These are phyloP conservation scores for Paralvinella palmiformis DNA, from an alignment of 1,140 invertebrate genomes.

Conservation along the genomic window DNA sequence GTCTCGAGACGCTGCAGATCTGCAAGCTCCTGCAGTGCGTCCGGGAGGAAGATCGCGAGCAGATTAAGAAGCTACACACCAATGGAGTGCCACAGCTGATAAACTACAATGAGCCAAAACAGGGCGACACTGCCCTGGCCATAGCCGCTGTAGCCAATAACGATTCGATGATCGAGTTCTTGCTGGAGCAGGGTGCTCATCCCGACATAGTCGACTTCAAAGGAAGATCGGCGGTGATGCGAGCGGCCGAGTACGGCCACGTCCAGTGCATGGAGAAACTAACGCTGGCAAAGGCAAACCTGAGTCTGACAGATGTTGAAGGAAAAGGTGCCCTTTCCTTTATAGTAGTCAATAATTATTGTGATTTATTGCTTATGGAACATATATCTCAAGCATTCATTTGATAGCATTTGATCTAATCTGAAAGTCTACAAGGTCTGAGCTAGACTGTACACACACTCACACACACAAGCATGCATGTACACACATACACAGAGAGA, in stretches of 20 bases:
- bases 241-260: conserved; percentile 48
- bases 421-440: no score
- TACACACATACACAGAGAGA: no score
- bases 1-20: conserved; percentile 46
- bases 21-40: conserved; percentile 50
- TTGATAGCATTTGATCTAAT: no score
- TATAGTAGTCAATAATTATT: no score
- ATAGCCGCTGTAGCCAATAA: conserved; percentile 30
- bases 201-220: conserved; percentile 49
- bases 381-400: no score
- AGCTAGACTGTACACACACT: no score
- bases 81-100: conserved; percentile 48
- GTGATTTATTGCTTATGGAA: no score
- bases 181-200: conserved; percentile 45
- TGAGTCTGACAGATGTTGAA: conserved; percentile 45
- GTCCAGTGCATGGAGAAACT: conserved; percentile 45
- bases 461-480: no score
- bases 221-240: conserved; percentile 46
- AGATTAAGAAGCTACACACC: conserved; percentile 43
- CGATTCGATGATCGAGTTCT: conserved; percentile 16
- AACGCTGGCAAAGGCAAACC: conserved; percentile 41
- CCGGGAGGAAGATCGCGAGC: conserved; percentile 38
- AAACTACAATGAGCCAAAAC: conserved; percentile 48
- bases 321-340: no score
- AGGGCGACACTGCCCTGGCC: conserved; percentile 45